Conservation (phyloP, 2,113 vertebrate genomes). For the Rhea americana region DNA sequence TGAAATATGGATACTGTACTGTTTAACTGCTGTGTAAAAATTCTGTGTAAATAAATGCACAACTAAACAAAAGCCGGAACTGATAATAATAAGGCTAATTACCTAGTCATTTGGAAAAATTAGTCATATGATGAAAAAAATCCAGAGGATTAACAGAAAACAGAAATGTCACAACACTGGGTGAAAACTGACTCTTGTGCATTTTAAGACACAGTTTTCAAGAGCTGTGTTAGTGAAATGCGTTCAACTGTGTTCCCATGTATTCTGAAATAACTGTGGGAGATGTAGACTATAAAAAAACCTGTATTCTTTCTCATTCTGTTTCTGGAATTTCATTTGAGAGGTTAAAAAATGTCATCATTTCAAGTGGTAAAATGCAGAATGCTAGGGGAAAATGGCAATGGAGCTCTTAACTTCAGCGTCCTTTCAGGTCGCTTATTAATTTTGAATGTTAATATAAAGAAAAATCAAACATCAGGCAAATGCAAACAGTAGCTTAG, state of each 20-base stretch:
- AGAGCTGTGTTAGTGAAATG: not conserved
- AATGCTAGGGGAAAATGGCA: not conserved
- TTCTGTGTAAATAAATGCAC: fast-evolving
- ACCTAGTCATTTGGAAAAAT: not conserved
- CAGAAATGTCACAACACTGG: not conserved
- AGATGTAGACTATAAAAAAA: not conserved
- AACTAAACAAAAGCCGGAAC: not conserved
- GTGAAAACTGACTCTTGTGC: not conserved
- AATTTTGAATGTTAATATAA: not conserved
- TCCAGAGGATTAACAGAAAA: not conserved
- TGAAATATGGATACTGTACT: not conserved
- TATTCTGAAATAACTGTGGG: not conserved
- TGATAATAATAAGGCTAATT: not conserved
- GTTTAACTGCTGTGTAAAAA: not conserved
- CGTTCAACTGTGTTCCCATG: not conserved
- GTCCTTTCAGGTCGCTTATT: not conserved
- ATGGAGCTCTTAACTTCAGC: not conserved
- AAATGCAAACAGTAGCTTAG: not conserved
- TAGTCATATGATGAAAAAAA: not conserved
- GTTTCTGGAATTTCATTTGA: not conserved
- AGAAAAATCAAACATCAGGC: not conserved
- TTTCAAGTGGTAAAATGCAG: not conserved
- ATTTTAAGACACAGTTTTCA: not conserved
- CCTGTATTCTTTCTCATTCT: not conserved
- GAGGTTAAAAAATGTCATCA: not conserved